Evolutionary conservation across 2,888 invertebrate species (phyloP), one percentile per base, ranked within the genome.

Genomic region (Tachina grossa): DNA sequence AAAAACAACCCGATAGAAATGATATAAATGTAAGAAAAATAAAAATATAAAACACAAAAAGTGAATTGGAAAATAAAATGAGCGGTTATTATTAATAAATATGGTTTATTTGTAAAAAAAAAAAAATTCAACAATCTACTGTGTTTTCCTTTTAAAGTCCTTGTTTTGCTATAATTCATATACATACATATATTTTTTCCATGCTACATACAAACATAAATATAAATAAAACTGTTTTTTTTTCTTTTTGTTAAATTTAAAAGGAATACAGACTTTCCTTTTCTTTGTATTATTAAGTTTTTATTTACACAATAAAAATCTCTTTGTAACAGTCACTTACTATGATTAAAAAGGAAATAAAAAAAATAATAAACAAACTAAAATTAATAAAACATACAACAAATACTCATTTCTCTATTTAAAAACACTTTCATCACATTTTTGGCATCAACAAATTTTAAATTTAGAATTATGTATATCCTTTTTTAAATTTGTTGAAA

Each of bases 101-200:
- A 85, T 85, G 85, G 85, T 85, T 85, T 85, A 85, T 85, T 85
- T 85, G 85, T 85, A 85, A 85, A 84, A 77, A 85, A 85, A 84
- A 77, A 83, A 71, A 55, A 80, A 84, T 75, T 55, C 61, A 72
- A 85, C 72, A 84, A 76, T 66, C 68, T 74, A 72, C 85, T 82
- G 82, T 82, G 85, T 85, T 85, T 85, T 85, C 84, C 81, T 85
- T 81, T 78, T 5, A 81, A 83, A 72, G 43, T 68, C 59, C 11
- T 49, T 74, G 39, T 77, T n/a, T 72, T 84, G 49, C 41, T 59
- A 43, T 61, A 41, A 71, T 41, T 68, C 41, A 39, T 51, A 31
- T 31, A 31, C 31, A 31, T 31, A 31, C 31, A 31, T 43, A 16
- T 43, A 61, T 61, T 16, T 61, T 59, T 9, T 22, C 39, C 39